Conservation (phyloP, 2,113 vertebrate species). For the Lamprotornis superbus region DNA sequence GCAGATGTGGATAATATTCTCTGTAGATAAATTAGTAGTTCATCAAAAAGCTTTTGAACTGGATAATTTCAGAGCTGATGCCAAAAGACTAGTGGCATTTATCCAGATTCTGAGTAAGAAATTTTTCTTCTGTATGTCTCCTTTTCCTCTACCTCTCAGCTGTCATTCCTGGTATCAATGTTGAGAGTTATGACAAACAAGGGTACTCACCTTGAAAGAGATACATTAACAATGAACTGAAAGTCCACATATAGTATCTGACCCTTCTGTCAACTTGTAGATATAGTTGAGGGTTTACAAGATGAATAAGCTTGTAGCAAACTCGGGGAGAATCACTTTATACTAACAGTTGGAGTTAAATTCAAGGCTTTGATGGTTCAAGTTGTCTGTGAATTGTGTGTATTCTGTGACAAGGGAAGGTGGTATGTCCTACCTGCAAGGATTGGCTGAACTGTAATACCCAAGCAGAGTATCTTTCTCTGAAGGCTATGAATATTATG, state of each 20-base stretch:
- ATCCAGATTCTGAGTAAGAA: neutral
- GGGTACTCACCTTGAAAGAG: neutral
- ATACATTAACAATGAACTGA: too few relatives aligned
- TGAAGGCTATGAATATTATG: neutral
- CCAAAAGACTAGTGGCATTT: neutral
- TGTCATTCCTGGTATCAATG: neutral
- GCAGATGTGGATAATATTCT: neutral
- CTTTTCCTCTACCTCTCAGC: neutral
- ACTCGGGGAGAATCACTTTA: rapidly evolving
- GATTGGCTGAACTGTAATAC: neutral
- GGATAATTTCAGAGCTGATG: neutral
- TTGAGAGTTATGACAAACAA: neutral
- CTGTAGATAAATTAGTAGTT: neutral
- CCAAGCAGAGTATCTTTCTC: neutral
- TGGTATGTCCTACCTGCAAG: neutral
- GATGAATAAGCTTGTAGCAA: neutral
- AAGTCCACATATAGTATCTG: too few relatives aligned
- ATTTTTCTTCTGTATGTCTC: rapidly evolving
- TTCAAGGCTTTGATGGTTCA: neutral
- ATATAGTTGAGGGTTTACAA: neutral
- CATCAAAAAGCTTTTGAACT: neutral
- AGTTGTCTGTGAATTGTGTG: neutral
- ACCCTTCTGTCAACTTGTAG: neutral
- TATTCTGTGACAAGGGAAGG: neutral
- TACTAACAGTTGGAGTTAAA: neutral